Conservation (phyloP, 2,797 vertebrate genomes). For the Oceanodroma leucorhoa region DNA sequence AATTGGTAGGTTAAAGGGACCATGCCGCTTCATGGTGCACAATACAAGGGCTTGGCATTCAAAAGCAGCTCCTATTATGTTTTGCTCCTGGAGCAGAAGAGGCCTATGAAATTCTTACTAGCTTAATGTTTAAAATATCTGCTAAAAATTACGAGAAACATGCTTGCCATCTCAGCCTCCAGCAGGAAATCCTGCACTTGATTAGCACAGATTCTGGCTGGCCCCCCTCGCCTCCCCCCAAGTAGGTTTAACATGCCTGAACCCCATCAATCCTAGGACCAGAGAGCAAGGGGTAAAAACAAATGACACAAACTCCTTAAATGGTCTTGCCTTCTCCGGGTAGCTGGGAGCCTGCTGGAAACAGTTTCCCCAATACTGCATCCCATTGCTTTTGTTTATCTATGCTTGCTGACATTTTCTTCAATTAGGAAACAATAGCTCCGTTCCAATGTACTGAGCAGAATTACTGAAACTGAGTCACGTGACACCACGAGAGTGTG, state of each 20-base stretch:
- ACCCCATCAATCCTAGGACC: background rate
- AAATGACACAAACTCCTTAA: background rate
- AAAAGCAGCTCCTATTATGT: background rate
- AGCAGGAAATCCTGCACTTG: background rate
- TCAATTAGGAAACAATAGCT: constrained; percentile 63
- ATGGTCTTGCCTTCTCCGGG: background rate
- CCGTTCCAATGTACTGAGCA: constrained; percentile 58
- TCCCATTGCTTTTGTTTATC: constrained; percentile 54
- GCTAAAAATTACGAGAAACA: background rate
- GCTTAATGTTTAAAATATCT: background rate
- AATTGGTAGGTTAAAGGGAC: background rate
- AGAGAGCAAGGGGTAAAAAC: background rate
- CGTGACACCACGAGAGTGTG: constrained; percentile 56
- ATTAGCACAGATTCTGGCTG: background rate
- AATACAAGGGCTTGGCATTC: background rate
- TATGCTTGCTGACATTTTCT: constrained; percentile 48
- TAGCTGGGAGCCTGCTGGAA: background rate
- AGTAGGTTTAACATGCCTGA: background rate
- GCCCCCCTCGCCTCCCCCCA: background rate
- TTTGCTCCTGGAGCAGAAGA: background rate
- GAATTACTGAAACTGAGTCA: constrained; percentile 58
- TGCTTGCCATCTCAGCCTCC: background rate
- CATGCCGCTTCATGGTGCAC: background rate
- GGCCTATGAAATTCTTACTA: background rate
- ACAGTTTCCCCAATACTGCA: background rate